Evolutionary conservation across 2,113 vertebrate species (phyloP).

Genomic region (Stercorarius parasiticus): DNA sequence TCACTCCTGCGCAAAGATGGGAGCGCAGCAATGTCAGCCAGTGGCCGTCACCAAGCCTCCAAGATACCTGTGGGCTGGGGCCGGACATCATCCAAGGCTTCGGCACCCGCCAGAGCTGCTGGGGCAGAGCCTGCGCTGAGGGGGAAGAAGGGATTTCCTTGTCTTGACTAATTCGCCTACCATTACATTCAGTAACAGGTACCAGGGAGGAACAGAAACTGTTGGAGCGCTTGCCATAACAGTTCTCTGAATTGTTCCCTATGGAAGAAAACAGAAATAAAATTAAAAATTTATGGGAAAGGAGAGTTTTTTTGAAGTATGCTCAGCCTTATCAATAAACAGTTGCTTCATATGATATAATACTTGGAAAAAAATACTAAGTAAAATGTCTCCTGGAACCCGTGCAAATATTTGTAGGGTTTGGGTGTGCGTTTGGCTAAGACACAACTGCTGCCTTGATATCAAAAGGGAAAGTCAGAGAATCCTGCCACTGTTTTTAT

Average conservation of each 20-base stretch:
- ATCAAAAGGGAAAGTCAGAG: not conserved
- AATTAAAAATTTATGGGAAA: not conserved
- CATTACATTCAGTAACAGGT: not conserved
- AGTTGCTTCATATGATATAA: not conserved
- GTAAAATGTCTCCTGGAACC: not conserved
- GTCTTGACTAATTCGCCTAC: not conserved
- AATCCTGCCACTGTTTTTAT: not conserved
- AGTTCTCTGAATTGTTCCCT: not conserved
- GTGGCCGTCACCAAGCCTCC: accelerated
- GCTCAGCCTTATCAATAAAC: not conserved
- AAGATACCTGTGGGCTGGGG: not conserved
- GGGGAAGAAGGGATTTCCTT: not conserved
- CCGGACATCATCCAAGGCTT: not conserved
- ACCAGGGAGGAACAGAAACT: not conserved
- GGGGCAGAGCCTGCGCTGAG: not conserved
- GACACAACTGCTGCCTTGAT: not conserved
- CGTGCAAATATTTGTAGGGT: not conserved
- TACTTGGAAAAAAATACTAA: not conserved
- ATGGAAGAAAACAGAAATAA: not conserved
- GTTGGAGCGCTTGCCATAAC: accelerated
- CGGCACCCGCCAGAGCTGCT: accelerated
- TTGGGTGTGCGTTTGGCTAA: not conserved
- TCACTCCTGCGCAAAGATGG: not conserved
- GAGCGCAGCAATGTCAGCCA: accelerated
- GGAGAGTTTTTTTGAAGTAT: not conserved